Conservation (phyloP, 53 echinoderm and acorn worm genomes). For the Holothuria leucospilota region DNA sequence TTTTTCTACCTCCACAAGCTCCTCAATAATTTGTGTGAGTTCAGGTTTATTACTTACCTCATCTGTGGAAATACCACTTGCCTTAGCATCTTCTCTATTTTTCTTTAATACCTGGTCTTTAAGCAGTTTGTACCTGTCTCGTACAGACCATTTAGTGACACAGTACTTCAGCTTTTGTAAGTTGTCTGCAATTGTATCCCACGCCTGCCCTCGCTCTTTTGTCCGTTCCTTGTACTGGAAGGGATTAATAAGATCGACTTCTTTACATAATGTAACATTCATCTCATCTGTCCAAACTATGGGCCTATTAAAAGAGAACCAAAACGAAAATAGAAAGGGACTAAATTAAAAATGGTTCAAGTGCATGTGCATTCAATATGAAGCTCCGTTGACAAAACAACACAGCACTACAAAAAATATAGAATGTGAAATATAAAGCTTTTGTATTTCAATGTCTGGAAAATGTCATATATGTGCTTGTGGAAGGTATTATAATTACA, state of each 20-base stretch:
- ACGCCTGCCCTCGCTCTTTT: slow-evolving; percentile 37
- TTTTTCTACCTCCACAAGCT: slow-evolving; percentile 34
- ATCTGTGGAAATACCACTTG: slow-evolving; percentile 36
- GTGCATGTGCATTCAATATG: no score
- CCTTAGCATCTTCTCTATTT: slow-evolving; percentile 36
- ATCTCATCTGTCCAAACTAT: slow-evolving; percentile 40
- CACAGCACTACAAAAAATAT: not conserved
- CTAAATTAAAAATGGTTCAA: not conserved
- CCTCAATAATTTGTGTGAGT: slow-evolving; percentile 46
- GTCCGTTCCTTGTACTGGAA: slow-evolving; percentile 47
- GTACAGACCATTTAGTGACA: slow-evolving; percentile 40
- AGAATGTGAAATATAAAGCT: slow-evolving; percentile 11
- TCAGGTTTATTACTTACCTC: slow-evolving; percentile 23
- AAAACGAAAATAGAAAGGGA: slow-evolving; percentile 1
- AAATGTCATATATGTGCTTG: no score
- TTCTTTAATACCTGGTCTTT: slow-evolving; percentile 21
- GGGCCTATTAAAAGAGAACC: slow-evolving; percentile 9
- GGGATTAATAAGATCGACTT: slow-evolving; percentile 45
- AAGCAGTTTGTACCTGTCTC: slow-evolving; percentile 25
- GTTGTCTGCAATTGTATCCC: not conserved
- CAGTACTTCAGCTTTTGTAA: slow-evolving; percentile 17
- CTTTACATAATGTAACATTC: slow-evolving; percentile 5
- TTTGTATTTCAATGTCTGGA: no score
- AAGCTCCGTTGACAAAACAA: not conserved
- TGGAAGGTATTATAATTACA: no score